These are phyloP conservation scores for Felis catus DNA, from an alignment of 2,113 vertebrate genomes.

Conservation along the genomic window DNA sequence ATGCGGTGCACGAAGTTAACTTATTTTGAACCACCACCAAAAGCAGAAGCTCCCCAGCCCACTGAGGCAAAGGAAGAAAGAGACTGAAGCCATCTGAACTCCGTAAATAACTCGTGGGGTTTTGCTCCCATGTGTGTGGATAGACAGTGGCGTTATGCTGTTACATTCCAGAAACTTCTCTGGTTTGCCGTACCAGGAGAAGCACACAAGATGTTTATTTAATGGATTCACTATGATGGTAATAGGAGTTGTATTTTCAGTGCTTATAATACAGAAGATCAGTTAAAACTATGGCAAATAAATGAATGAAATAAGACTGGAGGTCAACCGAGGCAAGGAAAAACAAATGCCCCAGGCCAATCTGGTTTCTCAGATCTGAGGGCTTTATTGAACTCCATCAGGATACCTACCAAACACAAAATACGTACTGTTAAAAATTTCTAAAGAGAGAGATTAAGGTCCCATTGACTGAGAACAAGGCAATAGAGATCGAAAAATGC, in stretches of 20 bases:
- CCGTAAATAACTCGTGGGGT: background rate
- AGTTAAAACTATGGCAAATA: background rate
- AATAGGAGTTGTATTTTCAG: background rate
- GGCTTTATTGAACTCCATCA: background rate
- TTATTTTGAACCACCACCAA: background rate
- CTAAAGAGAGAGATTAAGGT: background rate
- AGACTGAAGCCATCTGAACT: background rate
- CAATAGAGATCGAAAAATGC: background rate
- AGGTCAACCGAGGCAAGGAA: background rate
- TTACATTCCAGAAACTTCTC: background rate
- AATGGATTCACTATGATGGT: background rate
- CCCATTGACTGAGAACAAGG: background rate
- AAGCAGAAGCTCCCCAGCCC: background rate
- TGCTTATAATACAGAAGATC: constrained; percentile 1
- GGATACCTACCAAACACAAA: background rate
- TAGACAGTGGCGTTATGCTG: background rate
- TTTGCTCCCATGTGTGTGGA: rapidly evolving
- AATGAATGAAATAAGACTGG: background rate
- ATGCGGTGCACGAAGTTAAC: background rate
- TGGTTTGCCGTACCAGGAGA: rapidly evolving
- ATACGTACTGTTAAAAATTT: background rate
- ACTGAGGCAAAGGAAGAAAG: background rate
- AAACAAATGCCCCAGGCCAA: background rate
- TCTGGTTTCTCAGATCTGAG: background rate
- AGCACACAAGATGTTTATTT: background rate